Evolutionary conservation across 2,797 vertebrate genomes (phyloP).

Genomic region (Esox lucius): DNA sequence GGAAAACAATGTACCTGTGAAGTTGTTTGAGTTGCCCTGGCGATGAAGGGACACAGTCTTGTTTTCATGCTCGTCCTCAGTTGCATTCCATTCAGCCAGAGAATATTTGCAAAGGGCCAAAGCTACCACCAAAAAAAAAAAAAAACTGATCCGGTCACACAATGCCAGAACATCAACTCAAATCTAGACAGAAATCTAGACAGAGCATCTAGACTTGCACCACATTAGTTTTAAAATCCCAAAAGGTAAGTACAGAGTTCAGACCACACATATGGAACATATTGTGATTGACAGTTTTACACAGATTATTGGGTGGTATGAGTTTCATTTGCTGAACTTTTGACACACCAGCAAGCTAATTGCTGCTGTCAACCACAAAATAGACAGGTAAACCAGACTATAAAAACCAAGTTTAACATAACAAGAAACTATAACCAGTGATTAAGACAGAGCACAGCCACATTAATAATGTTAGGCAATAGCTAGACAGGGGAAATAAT

Average conservation of each 20-base stretch:
- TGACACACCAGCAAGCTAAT: not conserved
- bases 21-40: slow-evolving; percentile 71
- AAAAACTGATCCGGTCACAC: slow-evolving; percentile 52
- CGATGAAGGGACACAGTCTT: slow-evolving; percentile 63
- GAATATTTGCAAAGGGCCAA: slow-evolving; percentile 74
- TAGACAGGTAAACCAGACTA: not conserved
- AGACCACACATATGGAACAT: not conserved
- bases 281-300: not conserved
- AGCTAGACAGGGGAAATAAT: no score
- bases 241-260: not conserved
- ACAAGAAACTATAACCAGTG: no score
- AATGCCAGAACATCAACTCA: slow-evolving; percentile 12
- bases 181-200: no score
- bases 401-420: no score
- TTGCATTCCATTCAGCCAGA: slow-evolving; percentile 72
- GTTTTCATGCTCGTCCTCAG: slow-evolving; percentile 52
- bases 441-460: no score
- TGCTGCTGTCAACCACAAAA: not conserved
- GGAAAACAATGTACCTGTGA: slow-evolving; percentile 70
- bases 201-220: no score
- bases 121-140: slow-evolving; percentile 66
- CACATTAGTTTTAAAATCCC: not conserved
- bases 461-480: no score
- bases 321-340: not conserved
- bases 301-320: not conserved